Conservation (phyloP, 2,888 invertebrate species). For the Incurvaria masculella region DNA sequence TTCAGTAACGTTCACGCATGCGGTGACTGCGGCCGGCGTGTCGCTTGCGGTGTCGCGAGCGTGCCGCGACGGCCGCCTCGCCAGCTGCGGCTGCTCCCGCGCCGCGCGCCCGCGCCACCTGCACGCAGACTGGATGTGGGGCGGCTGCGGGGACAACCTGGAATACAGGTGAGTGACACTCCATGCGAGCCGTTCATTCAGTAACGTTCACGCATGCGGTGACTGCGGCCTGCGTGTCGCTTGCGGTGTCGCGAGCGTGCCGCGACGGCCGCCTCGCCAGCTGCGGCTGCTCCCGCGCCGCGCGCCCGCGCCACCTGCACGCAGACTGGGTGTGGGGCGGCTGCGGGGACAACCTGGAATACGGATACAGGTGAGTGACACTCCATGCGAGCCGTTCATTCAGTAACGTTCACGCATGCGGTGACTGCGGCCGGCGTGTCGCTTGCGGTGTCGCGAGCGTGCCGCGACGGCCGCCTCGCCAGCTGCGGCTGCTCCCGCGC, state of each 20-base stretch:
- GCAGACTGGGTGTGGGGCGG: slow-evolving; percentile 98
- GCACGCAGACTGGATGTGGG: slow-evolving; percentile 95
- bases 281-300: slow-evolving; percentile 85
- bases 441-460: slow-evolving; percentile 83
- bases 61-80: slow-evolving; percentile 86
- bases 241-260: slow-evolving; percentile 86
- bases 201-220: slow-evolving; percentile 91
- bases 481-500: slow-evolving; percentile 90
- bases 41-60: slow-evolving; percentile 85
- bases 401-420: slow-evolving; percentile 90
- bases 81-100: slow-evolving; percentile 87
- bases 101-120: slow-evolving; percentile 79
- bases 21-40: slow-evolving; percentile 82
- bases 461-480: slow-evolving; percentile 84
- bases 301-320: slow-evolving; percentile 78
- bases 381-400: too few species aligned
- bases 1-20: slow-evolving; percentile 91
- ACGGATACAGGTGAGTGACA: slow-evolving; percentile 88
- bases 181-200: too few species aligned
- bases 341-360: slow-evolving; percentile 95
- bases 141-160: slow-evolving; percentile 96
- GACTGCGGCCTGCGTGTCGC: slow-evolving; percentile 80
- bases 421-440: slow-evolving; percentile 84
- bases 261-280: slow-evolving; percentile 86
- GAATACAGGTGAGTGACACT: slow-evolving; percentile 96